Evolutionary conservation across 1,140 invertebrate genomes (phyloP).

Genomic region (Chrysoperla carnea): DNA sequence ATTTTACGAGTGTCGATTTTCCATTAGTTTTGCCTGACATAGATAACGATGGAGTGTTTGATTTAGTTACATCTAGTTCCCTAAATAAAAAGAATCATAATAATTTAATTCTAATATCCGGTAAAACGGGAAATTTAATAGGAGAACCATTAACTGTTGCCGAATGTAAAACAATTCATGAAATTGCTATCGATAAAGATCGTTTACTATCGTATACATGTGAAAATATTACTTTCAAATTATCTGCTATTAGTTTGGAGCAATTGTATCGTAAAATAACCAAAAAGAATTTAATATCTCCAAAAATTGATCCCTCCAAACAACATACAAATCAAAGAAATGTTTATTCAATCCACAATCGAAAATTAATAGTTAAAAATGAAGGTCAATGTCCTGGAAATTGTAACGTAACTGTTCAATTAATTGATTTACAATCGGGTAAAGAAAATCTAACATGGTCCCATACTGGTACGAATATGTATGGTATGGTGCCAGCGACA

Average conservation of each 20-base stretch:
- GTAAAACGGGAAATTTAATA: constrained; percentile 36
- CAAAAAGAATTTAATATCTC: constrained; percentile 17
- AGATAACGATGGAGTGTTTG: constrained; percentile 45
- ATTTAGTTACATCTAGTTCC: constrained; percentile 39
- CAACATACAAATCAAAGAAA: constrained; percentile 27
- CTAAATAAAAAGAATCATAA: constrained; percentile 30
- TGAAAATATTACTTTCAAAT: constrained; percentile 24
- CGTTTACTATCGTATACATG: constrained; percentile 24
- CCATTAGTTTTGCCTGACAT: constrained; percentile 52
- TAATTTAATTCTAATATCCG: constrained; percentile 42
- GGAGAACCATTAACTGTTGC: constrained; percentile 28
- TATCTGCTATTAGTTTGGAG: constrained; percentile 17
- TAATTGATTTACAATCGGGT: constrained; percentile 33
- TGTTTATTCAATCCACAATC: constrained; percentile 30
- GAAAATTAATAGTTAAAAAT: constrained; percentile 41
- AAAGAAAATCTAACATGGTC: constrained; percentile 32
- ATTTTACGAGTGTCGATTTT: constrained; percentile 37
- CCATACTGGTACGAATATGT: constrained; percentile 36
- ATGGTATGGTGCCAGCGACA: constrained; percentile 45
- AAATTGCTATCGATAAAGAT: constrained; percentile 18
- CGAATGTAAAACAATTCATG: constrained; percentile 27
- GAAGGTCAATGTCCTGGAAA: constrained; percentile 40
- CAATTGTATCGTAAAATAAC: constrained; percentile 24
- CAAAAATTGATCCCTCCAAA: constrained; percentile 1
- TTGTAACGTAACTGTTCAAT: constrained; percentile 38